phyloP scores from a whole-genome alignment of 2,888 invertebrate genomes.

The Empis livida region DNA sequence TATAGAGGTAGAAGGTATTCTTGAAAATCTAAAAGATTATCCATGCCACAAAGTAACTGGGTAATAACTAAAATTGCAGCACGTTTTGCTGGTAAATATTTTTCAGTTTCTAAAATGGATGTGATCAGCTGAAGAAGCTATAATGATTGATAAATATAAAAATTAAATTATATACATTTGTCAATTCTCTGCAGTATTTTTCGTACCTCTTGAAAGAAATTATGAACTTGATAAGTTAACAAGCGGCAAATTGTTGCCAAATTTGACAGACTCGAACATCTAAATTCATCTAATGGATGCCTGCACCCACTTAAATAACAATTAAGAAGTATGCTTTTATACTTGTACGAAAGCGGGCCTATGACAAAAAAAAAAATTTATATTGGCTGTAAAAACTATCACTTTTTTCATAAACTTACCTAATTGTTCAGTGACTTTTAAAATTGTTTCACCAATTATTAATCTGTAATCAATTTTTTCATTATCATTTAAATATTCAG shows the following conservation, averaged over 20 bases:
- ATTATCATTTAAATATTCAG: slow-evolving; percentile 27
- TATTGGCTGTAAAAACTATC: neutral
- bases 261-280: slow-evolving; percentile 32
- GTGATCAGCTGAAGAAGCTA: slow-evolving; percentile 21
- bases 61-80: slow-evolving; percentile 29
- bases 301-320: slow-evolving; percentile 28
- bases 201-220: slow-evolving; percentile 30
- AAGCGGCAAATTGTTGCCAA: slow-evolving; percentile 28
- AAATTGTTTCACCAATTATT: slow-evolving; percentile 31
- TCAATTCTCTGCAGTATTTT: too few relatives aligned
- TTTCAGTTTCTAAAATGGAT: slow-evolving; percentile 22
- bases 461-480: slow-evolving; percentile 26
- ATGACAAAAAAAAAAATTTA: neutral
- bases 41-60: slow-evolving; percentile 30
- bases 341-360: slow-evolving; percentile 30
- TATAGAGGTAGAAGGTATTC: slow-evolving; percentile 33
- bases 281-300: slow-evolving; percentile 26
- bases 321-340: slow-evolving; percentile 27
- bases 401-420: slow-evolving; percentile 16
- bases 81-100: slow-evolving; percentile 30
- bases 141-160: neutral
- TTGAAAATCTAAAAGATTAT: slow-evolving; percentile 29
- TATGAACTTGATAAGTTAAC: slow-evolving; percentile 30
- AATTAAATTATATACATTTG: neutral
- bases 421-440: slow-evolving; percentile 27